A percentile compares a stretch with the other conserved stretches of the same genome.
Evolutionary conservation across 2,113 vertebrate species (phyloP).

Genomic region (Myodes glareolus): DNA sequence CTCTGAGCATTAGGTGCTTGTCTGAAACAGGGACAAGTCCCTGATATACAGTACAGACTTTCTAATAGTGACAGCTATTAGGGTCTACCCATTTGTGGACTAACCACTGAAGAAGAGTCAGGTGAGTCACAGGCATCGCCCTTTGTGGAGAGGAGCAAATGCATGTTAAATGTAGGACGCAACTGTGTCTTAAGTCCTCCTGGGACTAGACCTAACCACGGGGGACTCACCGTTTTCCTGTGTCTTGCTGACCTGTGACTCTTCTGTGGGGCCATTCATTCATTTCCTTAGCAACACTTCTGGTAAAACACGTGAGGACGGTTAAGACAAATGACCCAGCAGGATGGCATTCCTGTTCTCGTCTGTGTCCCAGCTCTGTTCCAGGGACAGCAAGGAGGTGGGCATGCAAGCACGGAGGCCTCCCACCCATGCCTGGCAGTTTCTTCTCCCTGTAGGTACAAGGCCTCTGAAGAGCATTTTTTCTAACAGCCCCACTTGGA

Average conservation of each 20-base stretch:
- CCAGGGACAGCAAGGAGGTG: background rate
- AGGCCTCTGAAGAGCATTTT: background rate
- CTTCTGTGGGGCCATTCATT: background rate
- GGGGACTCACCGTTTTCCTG: background rate
- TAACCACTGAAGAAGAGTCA: background rate
- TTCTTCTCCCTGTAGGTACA: background rate
- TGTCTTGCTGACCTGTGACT: background rate
- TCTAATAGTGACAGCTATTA: background rate
- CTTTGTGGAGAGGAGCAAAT: background rate
- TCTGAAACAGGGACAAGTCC: background rate
- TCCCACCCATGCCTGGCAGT: background rate
- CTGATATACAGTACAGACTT: background rate
- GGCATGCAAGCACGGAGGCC: background rate
- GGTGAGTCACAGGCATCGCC: too few species aligned
- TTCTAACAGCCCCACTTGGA: background rate
- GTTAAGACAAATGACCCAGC: background rate
- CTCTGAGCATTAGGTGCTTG: background rate
- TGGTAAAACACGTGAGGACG: background rate
- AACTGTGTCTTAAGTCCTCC: constrained; percentile 14
- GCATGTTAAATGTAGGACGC: constrained; percentile 5
- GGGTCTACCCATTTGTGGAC: background rate
- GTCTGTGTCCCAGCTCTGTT: background rate
- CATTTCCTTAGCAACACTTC: background rate
- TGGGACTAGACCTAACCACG: background rate
- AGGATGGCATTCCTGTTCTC: background rate